These are phyloP conservation scores for Alligator sinensis DNA, from an alignment of 2,113 vertebrate species.

Conservation along the genomic window DNA sequence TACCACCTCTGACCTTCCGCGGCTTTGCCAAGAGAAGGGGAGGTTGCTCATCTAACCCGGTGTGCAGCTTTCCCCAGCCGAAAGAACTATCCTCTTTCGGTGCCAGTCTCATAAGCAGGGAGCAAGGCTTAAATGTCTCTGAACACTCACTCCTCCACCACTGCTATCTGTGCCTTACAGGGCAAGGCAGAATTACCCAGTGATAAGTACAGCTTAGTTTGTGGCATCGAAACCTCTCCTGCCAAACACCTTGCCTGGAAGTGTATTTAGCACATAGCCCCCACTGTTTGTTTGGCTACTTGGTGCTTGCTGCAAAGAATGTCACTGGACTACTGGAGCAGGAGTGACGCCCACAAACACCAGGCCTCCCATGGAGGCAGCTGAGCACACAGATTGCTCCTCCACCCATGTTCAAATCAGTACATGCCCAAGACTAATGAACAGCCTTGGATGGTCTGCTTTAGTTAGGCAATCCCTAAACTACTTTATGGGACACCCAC, in stretches of 20 bases:
- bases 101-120: neutral
- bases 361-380: neutral
- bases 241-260: neutral
- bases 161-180: neutral
- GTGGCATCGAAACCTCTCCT: neutral
- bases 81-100: neutral
- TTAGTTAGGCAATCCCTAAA: neutral
- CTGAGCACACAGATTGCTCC: neutral
- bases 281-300: neutral
- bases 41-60: neutral
- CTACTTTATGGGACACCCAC: neutral
- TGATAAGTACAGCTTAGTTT: neutral
- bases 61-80: too few relatives aligned
- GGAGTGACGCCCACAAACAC: neutral
- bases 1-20: neutral
- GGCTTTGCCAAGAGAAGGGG: neutral
- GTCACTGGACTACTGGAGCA: neutral
- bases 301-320: neutral
- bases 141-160: neutral
- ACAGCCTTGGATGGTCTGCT: neutral
- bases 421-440: neutral
- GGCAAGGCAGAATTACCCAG: neutral
- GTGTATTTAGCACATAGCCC: neutral
- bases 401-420: neutral
- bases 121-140: neutral